Percentiles rank a stretch among this genome's conserved stretches.
These are phyloP conservation scores for Anaspis maculata DNA, from an alignment of 2,888 invertebrate genomes.

Conservation along the genomic window DNA sequence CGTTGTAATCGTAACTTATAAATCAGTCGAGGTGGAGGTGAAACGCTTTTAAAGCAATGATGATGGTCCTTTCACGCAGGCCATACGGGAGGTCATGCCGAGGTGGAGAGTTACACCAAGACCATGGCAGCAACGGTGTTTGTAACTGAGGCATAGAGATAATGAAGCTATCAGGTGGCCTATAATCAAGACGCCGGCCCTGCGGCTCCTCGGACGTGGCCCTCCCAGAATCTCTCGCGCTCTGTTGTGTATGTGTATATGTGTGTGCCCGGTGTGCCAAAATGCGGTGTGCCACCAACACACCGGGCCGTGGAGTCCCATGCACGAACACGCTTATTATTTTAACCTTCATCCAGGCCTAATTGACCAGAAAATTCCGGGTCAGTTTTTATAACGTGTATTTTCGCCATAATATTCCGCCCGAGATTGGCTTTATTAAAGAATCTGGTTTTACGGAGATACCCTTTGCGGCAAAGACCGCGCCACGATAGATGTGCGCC, in stretches of 20 bases:
- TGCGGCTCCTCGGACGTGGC: slow-evolving; percentile 19
- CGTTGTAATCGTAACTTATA: too few relatives aligned
- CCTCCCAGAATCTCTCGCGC: slow-evolving; percentile 20
- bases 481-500: not conserved
- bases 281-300: slow-evolving; percentile 17
- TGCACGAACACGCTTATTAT: slow-evolving; percentile 15
- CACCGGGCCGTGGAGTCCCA: slow-evolving; percentile 14
- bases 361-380: slow-evolving; percentile 25
- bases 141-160: too few relatives aligned
- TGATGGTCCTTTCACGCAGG: too few relatives aligned
- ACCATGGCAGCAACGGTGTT: too few relatives aligned
- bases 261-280: slow-evolving; percentile 19
- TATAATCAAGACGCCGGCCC: slow-evolving; percentile 34
- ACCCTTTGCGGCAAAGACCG: too few relatives aligned
- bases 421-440: slow-evolving; percentile 6
- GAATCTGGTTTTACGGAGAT: slow-evolving; percentile 2
- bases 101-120: too few relatives aligned
- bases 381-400: slow-evolving; percentile 17
- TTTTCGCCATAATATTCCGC: slow-evolving; percentile 8
- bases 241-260: too few relatives aligned
- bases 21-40: too few relatives aligned
- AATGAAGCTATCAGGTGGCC: slow-evolving; percentile 37
- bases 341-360: slow-evolving; percentile 18
- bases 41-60: too few relatives aligned
- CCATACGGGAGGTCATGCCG: too few relatives aligned